Percentiles rank a stretch among this genome's conserved stretches.
Conservation (phyloP, 2,888 invertebrate species). For the Encarsia formosa region DNA sequence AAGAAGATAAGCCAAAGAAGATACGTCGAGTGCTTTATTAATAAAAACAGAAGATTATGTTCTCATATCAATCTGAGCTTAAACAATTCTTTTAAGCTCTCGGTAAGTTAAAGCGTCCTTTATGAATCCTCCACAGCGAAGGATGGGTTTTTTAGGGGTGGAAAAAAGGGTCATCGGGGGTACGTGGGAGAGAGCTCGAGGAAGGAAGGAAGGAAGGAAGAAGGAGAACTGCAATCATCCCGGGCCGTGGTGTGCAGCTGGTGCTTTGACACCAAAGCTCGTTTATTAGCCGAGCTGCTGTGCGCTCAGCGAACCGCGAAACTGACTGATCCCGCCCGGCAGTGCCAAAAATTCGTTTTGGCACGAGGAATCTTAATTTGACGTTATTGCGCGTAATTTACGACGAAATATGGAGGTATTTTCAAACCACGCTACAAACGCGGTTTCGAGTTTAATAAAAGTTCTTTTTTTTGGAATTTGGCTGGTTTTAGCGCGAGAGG, state of each 20-base stretch:
- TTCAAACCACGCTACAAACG: too few relatives aligned
- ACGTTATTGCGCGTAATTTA: neutral
- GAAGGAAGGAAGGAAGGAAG: neutral
- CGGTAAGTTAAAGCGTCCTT: too few relatives aligned
- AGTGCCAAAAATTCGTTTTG: neutral
- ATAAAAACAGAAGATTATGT: too few relatives aligned
- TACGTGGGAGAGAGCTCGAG: neutral
- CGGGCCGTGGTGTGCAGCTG: neutral
- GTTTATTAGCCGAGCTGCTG: neutral
- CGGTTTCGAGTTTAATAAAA: too few relatives aligned
- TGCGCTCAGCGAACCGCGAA: neutral
- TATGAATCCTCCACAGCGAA: too few relatives aligned
- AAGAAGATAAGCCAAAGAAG: too few relatives aligned
- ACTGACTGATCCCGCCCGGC: neutral
- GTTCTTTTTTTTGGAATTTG: too few relatives aligned
- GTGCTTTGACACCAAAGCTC: neutral
- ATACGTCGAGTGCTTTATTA: too few relatives aligned
- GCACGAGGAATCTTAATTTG: conserved; percentile 9
- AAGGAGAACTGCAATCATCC: neutral
- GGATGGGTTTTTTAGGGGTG: too few relatives aligned
- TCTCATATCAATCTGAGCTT: too few relatives aligned
- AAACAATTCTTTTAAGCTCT: neutral
- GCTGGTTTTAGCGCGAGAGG: too few relatives aligned
- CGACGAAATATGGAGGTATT: neutral
- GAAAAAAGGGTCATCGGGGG: neutral